Base-by-base conservation (phyloP, 2,888 invertebrate genomes). In the Brachypterus glaber region DNA sequence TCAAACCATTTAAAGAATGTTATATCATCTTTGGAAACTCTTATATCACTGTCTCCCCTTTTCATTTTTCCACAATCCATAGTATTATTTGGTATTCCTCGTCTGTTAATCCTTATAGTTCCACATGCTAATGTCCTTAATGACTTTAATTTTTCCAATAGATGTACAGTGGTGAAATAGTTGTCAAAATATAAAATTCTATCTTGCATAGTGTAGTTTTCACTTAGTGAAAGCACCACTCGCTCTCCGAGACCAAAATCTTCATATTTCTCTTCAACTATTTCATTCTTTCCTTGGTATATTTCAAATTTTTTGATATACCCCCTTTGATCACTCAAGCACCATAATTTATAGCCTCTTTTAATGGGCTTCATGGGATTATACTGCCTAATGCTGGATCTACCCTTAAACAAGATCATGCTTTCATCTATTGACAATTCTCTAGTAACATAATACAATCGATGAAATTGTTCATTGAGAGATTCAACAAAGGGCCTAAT, bases 311-410 rank as follows among this genome's bases (percentile, higher is more conserved):
- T 41, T 11, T 30, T 16, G 3, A 48, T 37, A 33, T 44, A 52
- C 2, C 41, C 50, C 14, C 31, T 40, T 34, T 45, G 43, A 33
- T 50, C 46, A 15, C 38, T 38, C 4, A 45, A 24, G 25, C 41
- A 41, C 47, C 50, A 50, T 17, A 46, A 16, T 38, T 49, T 52
- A 30, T 45, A 51, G 4, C 49, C 48, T 16, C 47, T 44, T 37
- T 50, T 51, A 16, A 51, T 44, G 4, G 48, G 46, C 30, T 52
- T 51, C 47, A 45, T 47, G 2, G 51, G 50, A 18, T 44, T 49
- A 30, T 46, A 51, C 30, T 51, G 49, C 29, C 44, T 48, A 18
- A 49, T 32, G 26, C 35, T 30, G 17, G 30, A 41, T 26, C 47
- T 24, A 9, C 46, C 45, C 38, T 49, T 49, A 43, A 46, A 48